A percentile compares a stretch with the other conserved stretches of the same genome.
Evolutionary conservation across 2,888 invertebrate genomes (phyloP).

Genomic region (Leucoptera coffeella): DNA sequence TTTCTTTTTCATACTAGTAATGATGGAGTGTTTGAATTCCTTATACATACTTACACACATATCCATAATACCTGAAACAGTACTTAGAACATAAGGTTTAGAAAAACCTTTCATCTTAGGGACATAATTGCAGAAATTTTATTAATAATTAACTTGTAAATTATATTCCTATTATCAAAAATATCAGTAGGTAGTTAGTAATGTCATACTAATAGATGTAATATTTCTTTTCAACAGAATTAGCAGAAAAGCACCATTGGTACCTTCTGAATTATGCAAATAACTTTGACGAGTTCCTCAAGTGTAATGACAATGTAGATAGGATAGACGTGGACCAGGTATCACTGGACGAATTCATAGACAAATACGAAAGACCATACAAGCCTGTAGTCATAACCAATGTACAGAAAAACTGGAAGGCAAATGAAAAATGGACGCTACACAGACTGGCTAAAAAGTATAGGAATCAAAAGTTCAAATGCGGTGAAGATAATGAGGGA

Average conservation of each 20-base stretch:
- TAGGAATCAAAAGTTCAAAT: slow-evolving; percentile 98
- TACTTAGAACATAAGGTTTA: too few relatives aligned
- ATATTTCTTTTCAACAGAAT: slow-evolving; percentile 51
- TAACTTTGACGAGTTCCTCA: slow-evolving; percentile 70
- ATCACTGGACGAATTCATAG: slow-evolving; percentile 78
- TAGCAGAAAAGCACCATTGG: slow-evolving; percentile 82
- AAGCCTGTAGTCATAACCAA: slow-evolving; percentile 91
- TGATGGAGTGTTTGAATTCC: too few relatives aligned
- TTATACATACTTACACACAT: too few relatives aligned
- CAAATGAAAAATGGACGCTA: slow-evolving; percentile 88
- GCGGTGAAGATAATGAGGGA: slow-evolving; percentile 99
- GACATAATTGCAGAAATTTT: too few relatives aligned
- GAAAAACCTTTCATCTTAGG: too few relatives aligned
- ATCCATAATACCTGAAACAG: too few relatives aligned
- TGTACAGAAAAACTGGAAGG: slow-evolving; percentile 83
- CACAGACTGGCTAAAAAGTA: slow-evolving; percentile 92
- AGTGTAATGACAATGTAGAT: slow-evolving; percentile 81
- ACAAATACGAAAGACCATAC: slow-evolving; percentile 84
- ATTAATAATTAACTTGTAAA: too few relatives aligned
- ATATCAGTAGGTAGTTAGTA: too few relatives aligned
- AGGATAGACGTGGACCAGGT: slow-evolving; percentile 72
- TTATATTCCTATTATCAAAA: too few relatives aligned
- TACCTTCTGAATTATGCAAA: slow-evolving; percentile 68
- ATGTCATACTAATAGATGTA: not conserved
- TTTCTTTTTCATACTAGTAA: too few relatives aligned